phyloP scores from a whole-genome alignment of 2,797 vertebrate species.

The Xenopus petersii region DNA sequence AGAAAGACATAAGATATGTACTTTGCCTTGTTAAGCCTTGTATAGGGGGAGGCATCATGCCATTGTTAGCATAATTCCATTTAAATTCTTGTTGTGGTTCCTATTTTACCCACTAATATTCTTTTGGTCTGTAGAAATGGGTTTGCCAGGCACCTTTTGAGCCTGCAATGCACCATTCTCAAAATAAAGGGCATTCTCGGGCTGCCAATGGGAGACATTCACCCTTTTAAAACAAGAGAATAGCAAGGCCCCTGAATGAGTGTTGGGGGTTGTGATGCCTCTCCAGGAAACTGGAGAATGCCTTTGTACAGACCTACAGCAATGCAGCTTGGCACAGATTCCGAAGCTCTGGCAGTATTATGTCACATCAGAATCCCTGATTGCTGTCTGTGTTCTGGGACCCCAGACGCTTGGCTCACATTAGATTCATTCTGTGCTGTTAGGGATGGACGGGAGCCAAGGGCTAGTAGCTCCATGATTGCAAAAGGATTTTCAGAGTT shows the following conservation, averaged over 20 bases:
- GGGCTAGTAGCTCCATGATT: slow-evolving; percentile 56
- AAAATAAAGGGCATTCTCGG: background rate
- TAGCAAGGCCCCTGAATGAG: slow-evolving; percentile 39
- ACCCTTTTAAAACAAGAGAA: slow-evolving; percentile 43
- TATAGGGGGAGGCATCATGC: no score
- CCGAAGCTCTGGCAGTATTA: slow-evolving; percentile 49
- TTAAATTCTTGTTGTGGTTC: no score
- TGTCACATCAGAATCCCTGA: slow-evolving; percentile 68
- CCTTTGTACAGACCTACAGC: slow-evolving; percentile 62
- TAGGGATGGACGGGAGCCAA: slow-evolving; percentile 58
- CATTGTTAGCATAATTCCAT: no score
- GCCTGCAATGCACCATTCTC: background rate
- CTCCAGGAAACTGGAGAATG: slow-evolving; percentile 50
- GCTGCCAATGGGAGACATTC: slow-evolving; percentile 16
- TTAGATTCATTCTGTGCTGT: slow-evolving; percentile 60
- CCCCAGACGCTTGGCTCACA: slow-evolving; percentile 66
- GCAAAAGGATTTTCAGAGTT: slow-evolving; percentile 59
- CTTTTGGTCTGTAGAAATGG: background rate
- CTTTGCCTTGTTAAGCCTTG: no score
- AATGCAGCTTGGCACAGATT: slow-evolving; percentile 64
- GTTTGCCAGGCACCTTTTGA: background rate
- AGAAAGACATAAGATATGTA: no score
- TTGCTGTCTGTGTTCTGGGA: slow-evolving; percentile 61
- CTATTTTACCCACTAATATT: no score
- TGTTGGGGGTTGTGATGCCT: slow-evolving; percentile 48